Evolutionary conservation across 2,797 vertebrate genomes (phyloP).

Genomic region (Liparis tanakae): DNA sequence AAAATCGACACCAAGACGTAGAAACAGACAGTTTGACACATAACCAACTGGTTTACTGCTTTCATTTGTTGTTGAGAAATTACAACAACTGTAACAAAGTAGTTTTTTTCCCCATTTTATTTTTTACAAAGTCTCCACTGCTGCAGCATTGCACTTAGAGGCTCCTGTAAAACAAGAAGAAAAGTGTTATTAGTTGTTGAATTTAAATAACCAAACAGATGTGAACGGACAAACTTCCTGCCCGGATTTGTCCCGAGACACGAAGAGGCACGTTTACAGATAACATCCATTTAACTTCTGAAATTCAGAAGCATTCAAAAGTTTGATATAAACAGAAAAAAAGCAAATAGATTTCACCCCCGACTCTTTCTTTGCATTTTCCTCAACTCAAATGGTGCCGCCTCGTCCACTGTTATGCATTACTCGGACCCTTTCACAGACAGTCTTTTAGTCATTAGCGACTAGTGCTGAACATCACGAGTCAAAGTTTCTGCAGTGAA

Average conservation of each 20-base stretch:
- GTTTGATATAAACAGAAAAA: neutral
- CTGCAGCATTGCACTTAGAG: conserved; percentile 60
- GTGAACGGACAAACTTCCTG: neutral
- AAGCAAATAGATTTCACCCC: neutral
- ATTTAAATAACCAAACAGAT: neutral
- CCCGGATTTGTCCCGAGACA: neutral
- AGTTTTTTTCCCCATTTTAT: conserved; percentile 68
- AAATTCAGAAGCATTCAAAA: neutral
- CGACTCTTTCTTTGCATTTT: no score
- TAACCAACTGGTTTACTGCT: no score
- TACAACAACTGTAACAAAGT: rapidly evolving
- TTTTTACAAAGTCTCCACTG: conserved; percentile 71
- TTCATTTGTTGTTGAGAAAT: neutral
- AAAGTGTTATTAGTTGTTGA: neutral
- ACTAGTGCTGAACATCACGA: neutral
- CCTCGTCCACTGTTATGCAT: no score
- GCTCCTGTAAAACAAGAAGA: conserved; percentile 69
- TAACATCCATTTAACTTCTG: neutral
- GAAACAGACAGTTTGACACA: neutral
- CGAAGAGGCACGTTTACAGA: neutral
- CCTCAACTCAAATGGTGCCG: no score
- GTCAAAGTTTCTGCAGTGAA: neutral
- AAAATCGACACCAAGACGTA: neutral
- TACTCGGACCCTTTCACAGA: no score
- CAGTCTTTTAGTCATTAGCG: neutral